Percentiles rank a stretch among this genome's conserved stretches.
Conservation (phyloP, 2,888 invertebrate genomes). For the Cremastinae sp. region DNA sequence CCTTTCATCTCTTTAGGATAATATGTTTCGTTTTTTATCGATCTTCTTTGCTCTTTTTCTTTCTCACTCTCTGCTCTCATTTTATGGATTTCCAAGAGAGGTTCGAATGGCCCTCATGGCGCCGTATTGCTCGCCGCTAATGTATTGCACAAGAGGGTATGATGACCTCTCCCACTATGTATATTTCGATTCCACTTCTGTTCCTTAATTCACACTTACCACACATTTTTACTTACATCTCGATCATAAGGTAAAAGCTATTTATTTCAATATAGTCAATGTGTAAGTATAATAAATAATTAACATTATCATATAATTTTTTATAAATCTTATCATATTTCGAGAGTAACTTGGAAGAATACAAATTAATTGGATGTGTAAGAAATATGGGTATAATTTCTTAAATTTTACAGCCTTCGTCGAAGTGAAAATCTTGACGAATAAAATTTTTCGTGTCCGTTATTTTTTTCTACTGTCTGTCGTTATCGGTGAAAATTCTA, state of each 20-base stretch:
- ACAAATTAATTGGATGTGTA: too few species aligned
- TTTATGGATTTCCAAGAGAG: conserved; percentile 44
- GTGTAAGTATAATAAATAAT: too few species aligned
- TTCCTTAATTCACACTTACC: background rate
- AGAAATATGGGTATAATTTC: too few species aligned
- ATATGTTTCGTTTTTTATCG: background rate
- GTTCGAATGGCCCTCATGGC: conserved; percentile 48
- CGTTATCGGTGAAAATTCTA: conserved; percentile 34
- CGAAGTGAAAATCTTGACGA: too few species aligned
- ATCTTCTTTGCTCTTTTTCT: background rate
- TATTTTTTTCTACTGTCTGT: conserved; percentile 15
- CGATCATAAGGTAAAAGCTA: too few species aligned
- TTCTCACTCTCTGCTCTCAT: background rate
- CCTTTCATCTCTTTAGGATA: background rate
- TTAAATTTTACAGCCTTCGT: too few species aligned
- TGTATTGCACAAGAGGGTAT: conserved; percentile 52
- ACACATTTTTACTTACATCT: conserved; percentile 13
- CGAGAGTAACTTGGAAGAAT: too few species aligned
- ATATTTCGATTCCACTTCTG: background rate
- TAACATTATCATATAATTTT: too few species aligned
- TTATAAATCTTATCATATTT: too few species aligned
- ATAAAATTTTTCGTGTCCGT: too few species aligned
- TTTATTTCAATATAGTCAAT: too few species aligned
- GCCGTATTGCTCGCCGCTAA: conserved; percentile 50
- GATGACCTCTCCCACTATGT: conserved; percentile 15